Evolutionary conservation across 2,888 invertebrate species (phyloP), one percentile per base, ranked within the genome.

Genomic region (Lepidochitona cinerea): DNA sequence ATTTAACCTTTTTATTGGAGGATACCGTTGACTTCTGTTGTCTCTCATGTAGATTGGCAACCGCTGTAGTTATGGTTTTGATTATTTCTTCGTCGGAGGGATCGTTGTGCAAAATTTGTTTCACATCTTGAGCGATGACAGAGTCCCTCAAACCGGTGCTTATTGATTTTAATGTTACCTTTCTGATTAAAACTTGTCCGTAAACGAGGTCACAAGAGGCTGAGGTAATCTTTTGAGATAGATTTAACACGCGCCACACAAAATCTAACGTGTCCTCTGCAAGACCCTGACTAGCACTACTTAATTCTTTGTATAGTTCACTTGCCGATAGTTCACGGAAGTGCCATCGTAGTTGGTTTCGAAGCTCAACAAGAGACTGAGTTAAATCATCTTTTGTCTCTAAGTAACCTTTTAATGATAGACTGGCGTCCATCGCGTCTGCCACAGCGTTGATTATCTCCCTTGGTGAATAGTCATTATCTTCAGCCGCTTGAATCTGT

Each of bases 301-400:
- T 52, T n/a, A 72, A 26, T 72, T 72, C 68, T 37, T 67, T 33
- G 66, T 72, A 72, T 26, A 67, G 68, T 72, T 67, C 68, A 29
- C 68, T 72, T 3, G 72, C 67, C 37, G 37, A 36, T 23, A 53
- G 35, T 68, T 72, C 72, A 32, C 37, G 49, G 49, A 68, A 67
- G 36, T 68, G 54, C 29, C 66, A 67, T 35, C 72, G 67, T n/a
- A 72, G 35, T 41, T 41, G 41, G 9, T 18, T 9, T 18, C 41
- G 41, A 41, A 41, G 41, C 18, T 41, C 41, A 18, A 18, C 41
- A 12, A 41, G 18, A n/a, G n/a, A n/a, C n/a, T n/a, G n/a, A 18
- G 41, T 41, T 9, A 41, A 18, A 18, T 41, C 41, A 41, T 41
- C 41, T 18, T 41, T 41, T 18, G 41, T 12, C 41, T 41, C 41